Evolutionary conservation across 1,140 invertebrate species (phyloP), one percentile per base, ranked within the genome.

Genomic region (Drosophila serrata): DNA sequence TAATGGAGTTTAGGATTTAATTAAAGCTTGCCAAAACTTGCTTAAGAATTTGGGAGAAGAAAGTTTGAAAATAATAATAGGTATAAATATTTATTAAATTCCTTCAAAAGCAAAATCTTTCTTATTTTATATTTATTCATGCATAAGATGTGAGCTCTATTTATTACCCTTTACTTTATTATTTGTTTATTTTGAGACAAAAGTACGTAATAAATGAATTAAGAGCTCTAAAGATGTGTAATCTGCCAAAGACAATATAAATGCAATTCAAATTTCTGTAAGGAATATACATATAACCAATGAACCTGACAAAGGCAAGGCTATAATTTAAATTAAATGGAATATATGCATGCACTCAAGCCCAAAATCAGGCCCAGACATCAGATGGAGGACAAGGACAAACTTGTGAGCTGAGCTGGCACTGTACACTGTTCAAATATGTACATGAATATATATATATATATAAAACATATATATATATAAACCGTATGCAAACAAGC

Each of bases 311-410:
- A 43, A 27, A 19, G 17, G 51, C 51, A 42, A 37, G 29, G 22
- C 29, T 35, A 9, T 19, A 42, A 42, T 49, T 40, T 39, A 61
- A 58, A 63, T 31, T 22, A 51, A 63, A 37, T 62, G 17, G 1
- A 65, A 43, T 35, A 24, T 35, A 39, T 33, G 33, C 17, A 69
- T 37, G 33, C 63, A 49, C 59, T 31, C 12, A n/a, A 24, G 27
- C 31, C 31, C 17, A 24, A 35, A 49, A 27, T 65, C 60, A 15
- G 43, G 0, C 22, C 33, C 33, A 59, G 35, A 40, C 57, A 40
- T 29, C 33, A 68, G 43, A 49, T 49, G 33, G 17, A 64, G 64
- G 24, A 37, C 65, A 68, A 68, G 65, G 60, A 65, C 65, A 51
- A 51, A 51, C 22, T 42, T 40, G 60, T 35, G 46, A 24, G 33